Conservation (phyloP, 2,888 invertebrate species). For the Archaeoteleia sp. region DNA sequence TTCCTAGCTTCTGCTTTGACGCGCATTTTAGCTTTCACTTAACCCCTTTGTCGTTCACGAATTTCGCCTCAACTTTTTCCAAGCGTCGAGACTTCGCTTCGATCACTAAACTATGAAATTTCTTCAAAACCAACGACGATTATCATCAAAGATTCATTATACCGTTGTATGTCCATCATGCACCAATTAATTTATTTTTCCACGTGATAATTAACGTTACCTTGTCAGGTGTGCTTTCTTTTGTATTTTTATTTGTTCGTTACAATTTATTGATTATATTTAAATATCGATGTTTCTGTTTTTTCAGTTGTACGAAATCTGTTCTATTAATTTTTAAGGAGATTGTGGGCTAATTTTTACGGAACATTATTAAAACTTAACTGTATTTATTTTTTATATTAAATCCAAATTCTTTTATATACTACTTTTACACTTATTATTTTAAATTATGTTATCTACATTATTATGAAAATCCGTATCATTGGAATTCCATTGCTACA, state of each 20-base stretch:
- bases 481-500: no score
- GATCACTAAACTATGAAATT: conserved; percentile 26
- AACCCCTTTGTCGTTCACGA: conserved; percentile 9
- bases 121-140: conserved; percentile 3
- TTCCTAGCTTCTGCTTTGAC: conserved; percentile 12
- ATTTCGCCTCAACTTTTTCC: conserved; percentile 20
- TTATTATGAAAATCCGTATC: no score
- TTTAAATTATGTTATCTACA: no score
- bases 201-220: conserved; percentile 12
- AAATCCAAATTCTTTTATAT: no score
- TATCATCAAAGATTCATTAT: conserved; percentile 1
- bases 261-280: not conserved
- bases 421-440: no score
- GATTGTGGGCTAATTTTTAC: no score
- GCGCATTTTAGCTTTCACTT: conserved; percentile 13
- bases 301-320: no score
- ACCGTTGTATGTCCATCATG: conserved; percentile 8
- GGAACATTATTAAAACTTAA: no score
- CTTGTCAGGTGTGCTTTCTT: conserved; percentile 4
- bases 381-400: no score
- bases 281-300: not conserved
- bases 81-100: not conserved
- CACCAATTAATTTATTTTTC: conserved; percentile 15
- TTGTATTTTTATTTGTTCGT: not conserved
- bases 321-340: no score